These are phyloP conservation scores for Petrolisthes manimaculis DNA, from an alignment of 2,888 invertebrate species.

Conservation along the genomic window DNA sequence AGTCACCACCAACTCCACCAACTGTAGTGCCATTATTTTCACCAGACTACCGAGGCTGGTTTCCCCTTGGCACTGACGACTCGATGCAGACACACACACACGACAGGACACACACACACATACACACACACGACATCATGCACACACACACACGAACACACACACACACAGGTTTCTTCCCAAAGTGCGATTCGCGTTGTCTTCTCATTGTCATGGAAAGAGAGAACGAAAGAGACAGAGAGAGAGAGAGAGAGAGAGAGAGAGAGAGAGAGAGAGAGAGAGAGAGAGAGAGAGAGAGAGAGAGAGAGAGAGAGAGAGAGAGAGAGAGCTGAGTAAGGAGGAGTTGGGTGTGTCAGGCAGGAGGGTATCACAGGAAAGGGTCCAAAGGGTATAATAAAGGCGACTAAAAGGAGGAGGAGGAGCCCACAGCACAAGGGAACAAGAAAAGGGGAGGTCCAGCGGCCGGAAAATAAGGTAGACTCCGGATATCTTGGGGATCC, in stretches of 20 bases:
- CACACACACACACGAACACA: too few relatives aligned
- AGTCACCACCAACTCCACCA: background rate
- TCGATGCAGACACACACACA: background rate
- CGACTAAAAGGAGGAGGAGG: background rate
- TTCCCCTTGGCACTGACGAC: background rate
- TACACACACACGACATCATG: too few relatives aligned
- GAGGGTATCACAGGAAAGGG: background rate
- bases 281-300: too few relatives aligned
- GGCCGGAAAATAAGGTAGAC: slow-evolving; percentile 25
- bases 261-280: too few relatives aligned
- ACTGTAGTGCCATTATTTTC: slow-evolving; percentile 4
- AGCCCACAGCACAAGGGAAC: background rate
- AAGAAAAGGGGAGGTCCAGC: slow-evolving; percentile 21
- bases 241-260: too few relatives aligned
- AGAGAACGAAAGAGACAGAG: background rate
- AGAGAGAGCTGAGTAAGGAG: background rate
- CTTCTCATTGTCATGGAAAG: background rate
- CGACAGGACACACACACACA: background rate
- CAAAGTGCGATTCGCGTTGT: too few relatives aligned
- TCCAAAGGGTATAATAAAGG: background rate
- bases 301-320: too few relatives aligned
- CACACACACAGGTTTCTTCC: too few relatives aligned
- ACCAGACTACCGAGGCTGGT: background rate
- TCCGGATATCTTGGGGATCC: slow-evolving; percentile 14
- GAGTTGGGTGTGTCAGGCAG: background rate